Evolutionary conservation across 2,888 invertebrate genomes (phyloP).

Genomic region (Cinara cedri): DNA sequence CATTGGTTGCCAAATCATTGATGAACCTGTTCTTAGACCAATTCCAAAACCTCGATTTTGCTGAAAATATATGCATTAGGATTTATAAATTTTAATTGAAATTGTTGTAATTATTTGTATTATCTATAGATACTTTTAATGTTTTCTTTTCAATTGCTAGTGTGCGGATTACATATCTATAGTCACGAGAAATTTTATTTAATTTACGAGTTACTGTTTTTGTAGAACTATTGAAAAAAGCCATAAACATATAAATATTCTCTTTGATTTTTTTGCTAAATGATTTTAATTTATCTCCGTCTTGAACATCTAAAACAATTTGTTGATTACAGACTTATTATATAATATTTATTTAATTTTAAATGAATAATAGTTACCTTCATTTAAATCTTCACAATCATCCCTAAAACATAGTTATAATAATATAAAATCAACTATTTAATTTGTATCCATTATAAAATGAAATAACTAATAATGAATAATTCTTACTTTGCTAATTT

Average conservation of each 20-base stretch:
- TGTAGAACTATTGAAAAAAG: slow-evolving; percentile 78
- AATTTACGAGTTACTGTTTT: slow-evolving; percentile 82
- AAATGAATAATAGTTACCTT: slow-evolving; percentile 11
- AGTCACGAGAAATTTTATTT: slow-evolving; percentile 89
- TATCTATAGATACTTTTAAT: slow-evolving; percentile 73
- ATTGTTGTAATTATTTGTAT: neutral
- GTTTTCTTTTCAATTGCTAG: slow-evolving; percentile 86
- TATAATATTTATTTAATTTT: slow-evolving; percentile 1
- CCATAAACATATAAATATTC: slow-evolving; percentile 69
- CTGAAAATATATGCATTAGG: slow-evolving; percentile 64
- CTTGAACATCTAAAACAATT: slow-evolving; percentile 8
- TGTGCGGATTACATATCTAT: slow-evolving; percentile 90
- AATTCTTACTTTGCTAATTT: slow-evolving; percentile 33
- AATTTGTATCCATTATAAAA: neutral
- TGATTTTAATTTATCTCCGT: slow-evolving; percentile 45
- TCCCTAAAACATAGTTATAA: slow-evolving; percentile 6
- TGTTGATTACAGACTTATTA: neutral
- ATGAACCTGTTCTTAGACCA: slow-evolving; percentile 61
- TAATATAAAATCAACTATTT: neutral
- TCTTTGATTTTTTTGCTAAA: slow-evolving; percentile 59
- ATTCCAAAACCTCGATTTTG: slow-evolving; percentile 67
- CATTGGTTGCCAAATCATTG: slow-evolving; percentile 62
- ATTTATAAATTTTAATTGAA: neutral
- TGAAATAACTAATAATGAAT: neutral
- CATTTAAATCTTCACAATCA: neutral